These are phyloP conservation scores for Geodia barretti DNA, from an alignment of 37 sponge, comb jelly and placozoan species.

Conservation along the genomic window DNA sequence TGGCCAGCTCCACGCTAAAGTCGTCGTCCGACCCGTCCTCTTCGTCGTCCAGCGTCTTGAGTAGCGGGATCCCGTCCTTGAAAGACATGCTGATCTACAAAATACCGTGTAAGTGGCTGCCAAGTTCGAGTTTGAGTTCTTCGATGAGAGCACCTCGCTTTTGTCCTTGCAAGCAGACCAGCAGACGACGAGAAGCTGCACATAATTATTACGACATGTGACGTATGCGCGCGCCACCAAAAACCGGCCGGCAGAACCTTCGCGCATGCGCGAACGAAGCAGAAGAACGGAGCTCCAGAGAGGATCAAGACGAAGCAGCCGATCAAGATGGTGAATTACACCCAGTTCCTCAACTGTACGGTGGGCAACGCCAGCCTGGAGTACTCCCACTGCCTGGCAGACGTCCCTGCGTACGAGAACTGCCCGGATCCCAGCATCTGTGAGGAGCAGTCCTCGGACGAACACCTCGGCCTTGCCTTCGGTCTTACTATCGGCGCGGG, in stretches of 20 bases:
- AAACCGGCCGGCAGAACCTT: no score
- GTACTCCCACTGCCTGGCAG: conserved; percentile 11
- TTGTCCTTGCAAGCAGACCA: no score
- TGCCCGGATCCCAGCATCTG: conserved; percentile 43
- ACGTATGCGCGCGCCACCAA: no score
- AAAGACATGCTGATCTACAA: conserved; percentile 31
- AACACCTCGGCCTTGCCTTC: conserved; percentile 64
- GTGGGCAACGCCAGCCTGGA: background rate
- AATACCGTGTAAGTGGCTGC: no score
- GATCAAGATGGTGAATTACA: background rate
- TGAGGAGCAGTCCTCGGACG: background rate
- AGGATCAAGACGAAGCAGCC: no score
- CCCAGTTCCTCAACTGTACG: background rate
- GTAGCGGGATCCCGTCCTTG: conserved; percentile 68
- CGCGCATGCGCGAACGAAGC: no score
- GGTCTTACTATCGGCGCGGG: conserved; percentile 78
- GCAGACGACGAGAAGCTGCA: no score
- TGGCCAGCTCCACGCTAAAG: background rate
- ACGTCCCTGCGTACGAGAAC: background rate
- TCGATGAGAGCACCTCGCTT: no score
- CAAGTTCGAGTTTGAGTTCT: no score
- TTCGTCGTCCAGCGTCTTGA: conserved; percentile 42
- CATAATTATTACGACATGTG: no score
- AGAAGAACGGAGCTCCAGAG: no score
- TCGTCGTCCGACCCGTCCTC: conserved; percentile 26